Evolutionary conservation across 2,797 vertebrate genomes (phyloP).

Genomic region (Erpetoichthys calabaricus): DNA sequence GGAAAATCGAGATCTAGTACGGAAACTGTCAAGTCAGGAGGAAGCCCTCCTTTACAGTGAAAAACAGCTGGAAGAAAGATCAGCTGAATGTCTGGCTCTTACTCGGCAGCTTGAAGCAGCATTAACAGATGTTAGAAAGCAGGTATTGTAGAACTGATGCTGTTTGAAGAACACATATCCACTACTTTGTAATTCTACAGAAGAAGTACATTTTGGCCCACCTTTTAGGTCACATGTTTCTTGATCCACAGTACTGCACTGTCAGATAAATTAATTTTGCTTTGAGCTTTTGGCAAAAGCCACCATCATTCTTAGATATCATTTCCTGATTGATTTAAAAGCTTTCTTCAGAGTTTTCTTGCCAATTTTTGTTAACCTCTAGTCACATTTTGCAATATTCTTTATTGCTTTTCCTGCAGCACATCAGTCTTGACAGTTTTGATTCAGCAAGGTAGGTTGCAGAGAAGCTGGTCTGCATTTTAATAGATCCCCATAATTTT

Average conservation of each 20-base stretch:
- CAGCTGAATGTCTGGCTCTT: conserved; percentile 47
- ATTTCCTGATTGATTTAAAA: not conserved
- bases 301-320: too few relatives aligned
- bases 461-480: too few relatives aligned
- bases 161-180: not conserved
- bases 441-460: too few relatives aligned
- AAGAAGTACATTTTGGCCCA: too few relatives aligned
- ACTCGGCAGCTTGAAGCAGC: conserved; percentile 58
- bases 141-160: conserved; percentile 39
- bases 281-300: too few relatives aligned
- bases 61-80: conserved; percentile 56
- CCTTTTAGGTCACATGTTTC: too few relatives aligned
- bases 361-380: not conserved
- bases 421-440: not conserved
- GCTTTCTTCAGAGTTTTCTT: not conserved
- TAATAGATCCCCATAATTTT: too few relatives aligned
- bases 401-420: not conserved
- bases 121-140: conserved; percentile 56
- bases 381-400: not conserved
- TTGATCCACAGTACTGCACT: too few relatives aligned
- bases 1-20: conserved; percentile 61
- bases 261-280: too few relatives aligned
- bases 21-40: conserved; percentile 53
- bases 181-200: too few relatives aligned
- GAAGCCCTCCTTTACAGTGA: conserved; percentile 48